A percentile compares a stretch with the other conserved stretches of the same genome.
phyloP scores from a whole-genome alignment of 2,797 vertebrate species.

The Odontamblyopus lacepedii region DNA sequence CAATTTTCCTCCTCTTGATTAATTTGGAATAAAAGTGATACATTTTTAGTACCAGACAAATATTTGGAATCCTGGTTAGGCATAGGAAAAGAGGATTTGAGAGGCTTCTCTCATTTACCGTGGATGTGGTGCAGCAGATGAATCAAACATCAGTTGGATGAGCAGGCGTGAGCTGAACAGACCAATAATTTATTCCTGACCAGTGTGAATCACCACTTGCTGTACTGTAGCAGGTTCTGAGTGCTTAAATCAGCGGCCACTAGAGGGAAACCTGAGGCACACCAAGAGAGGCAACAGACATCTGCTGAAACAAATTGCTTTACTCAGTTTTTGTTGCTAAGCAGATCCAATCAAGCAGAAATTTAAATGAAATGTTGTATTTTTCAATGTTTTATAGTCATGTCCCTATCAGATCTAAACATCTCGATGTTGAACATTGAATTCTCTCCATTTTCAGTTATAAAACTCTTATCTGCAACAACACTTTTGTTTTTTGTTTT shows the following conservation, averaged over 20 bases:
- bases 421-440: too few relatives aligned
- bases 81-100: slow-evolving; percentile 14
- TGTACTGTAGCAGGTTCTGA: slow-evolving; percentile 19
- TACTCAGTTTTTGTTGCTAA: slow-evolving; percentile 51
- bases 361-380: slow-evolving; percentile 11
- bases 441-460: too few relatives aligned
- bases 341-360: slow-evolving; percentile 35
- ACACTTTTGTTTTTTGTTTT: too few relatives aligned
- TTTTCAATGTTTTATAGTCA: neutral
- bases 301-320: slow-evolving; percentile 43
- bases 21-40: neutral
- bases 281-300: slow-evolving; percentile 43
- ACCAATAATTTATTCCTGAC: slow-evolving; percentile 46
- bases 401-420: too few relatives aligned
- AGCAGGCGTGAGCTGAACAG: slow-evolving; percentile 17
- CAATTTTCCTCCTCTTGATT: neutral
- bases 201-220: slow-evolving; percentile 29
- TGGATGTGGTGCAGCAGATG: slow-evolving; percentile 16
- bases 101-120: slow-evolving; percentile 8
- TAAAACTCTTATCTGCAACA: too few relatives aligned
- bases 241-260: slow-evolving; percentile 36
- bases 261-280: slow-evolving; percentile 33
- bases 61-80: slow-evolving; percentile 6
- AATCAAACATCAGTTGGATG: slow-evolving; percentile 36
- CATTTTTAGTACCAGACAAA: slow-evolving; percentile 25